A percentile compares a stretch with the other conserved stretches of the same genome.
phyloP scores from a whole-genome alignment of 2,113 vertebrate genomes.

The Bagarius yarrelli region DNA sequence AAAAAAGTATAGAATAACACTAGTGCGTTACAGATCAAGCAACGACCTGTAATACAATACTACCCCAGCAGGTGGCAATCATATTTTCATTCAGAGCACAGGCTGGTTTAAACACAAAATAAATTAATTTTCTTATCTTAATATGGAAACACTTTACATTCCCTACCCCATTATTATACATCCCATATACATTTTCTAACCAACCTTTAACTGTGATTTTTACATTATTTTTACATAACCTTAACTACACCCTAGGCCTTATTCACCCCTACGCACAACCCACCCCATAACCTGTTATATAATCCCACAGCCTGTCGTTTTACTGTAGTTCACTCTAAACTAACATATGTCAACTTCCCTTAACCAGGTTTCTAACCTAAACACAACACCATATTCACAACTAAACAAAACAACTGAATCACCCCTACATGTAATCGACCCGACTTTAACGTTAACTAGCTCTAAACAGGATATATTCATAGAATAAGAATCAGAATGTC shows the following conservation, averaged over 20 bases:
- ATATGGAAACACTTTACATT: no score
- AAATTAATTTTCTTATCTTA: no score
- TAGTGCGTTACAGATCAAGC: slow-evolving; percentile 20
- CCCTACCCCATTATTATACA: background rate
- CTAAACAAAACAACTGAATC: background rate
- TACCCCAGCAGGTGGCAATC: slow-evolving; percentile 49
- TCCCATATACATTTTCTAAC: background rate
- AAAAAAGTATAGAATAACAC: slow-evolving; percentile 34
- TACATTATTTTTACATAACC: background rate
- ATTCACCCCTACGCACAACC: background rate
- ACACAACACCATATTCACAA: background rate
- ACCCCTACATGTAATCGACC: background rate
- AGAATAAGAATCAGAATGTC: background rate
- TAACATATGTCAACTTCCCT: background rate
- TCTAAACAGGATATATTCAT: background rate
- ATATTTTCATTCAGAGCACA: slow-evolving; percentile 37
- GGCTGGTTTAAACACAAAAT: background rate
- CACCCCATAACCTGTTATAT: background rate
- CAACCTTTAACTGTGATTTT: background rate
- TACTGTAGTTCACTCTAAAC: background rate
- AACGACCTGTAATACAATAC: slow-evolving; percentile 43
- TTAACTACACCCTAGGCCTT: background rate
- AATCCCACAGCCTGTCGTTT: background rate
- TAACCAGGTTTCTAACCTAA: background rate
- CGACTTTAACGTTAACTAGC: background rate